Conservation (phyloP, 2,113 vertebrate genomes). For the Steatornis caripensis region DNA sequence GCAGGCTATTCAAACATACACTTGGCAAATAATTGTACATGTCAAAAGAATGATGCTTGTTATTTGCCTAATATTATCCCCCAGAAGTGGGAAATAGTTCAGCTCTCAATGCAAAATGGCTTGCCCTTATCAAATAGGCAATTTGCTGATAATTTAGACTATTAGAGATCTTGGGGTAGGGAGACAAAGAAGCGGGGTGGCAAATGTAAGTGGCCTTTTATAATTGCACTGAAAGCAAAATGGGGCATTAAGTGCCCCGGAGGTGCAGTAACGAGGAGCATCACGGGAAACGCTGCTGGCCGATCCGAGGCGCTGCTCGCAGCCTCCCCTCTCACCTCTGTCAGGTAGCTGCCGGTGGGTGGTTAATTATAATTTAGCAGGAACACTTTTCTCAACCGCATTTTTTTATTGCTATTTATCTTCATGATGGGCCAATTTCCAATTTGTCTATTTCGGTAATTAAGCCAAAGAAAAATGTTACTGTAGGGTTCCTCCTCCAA, state of each 20-base stretch:
- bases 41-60: slow-evolving; percentile 76
- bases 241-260: slow-evolving; percentile 46
- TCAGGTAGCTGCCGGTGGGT: slow-evolving; percentile 62
- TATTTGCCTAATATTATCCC: slow-evolving; percentile 77
- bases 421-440: slow-evolving; percentile 70
- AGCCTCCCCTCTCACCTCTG: slow-evolving; percentile 60
- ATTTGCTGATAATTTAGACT: slow-evolving; percentile 70
- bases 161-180: slow-evolving; percentile 70
- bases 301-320: not conserved
- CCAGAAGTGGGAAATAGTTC: slow-evolving; percentile 70
- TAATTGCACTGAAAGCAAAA: slow-evolving; percentile 70
- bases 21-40: slow-evolving; percentile 78
- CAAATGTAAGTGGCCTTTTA: slow-evolving; percentile 65
- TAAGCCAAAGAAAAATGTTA: slow-evolving; percentile 69
- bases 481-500: slow-evolving; percentile 21
- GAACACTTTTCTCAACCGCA: slow-evolving; percentile 47
- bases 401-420: slow-evolving; percentile 72
- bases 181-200: not conserved
- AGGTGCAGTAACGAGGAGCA: slow-evolving; percentile 44
- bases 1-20: slow-evolving; percentile 74
- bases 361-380: slow-evolving; percentile 70
- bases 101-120: slow-evolving; percentile 69
- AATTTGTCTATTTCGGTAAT: slow-evolving; percentile 70
- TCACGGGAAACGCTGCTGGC: slow-evolving; percentile 5
- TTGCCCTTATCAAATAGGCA: slow-evolving; percentile 73